Evolutionary conservation across 2,888 invertebrate species (phyloP).

Genomic region (Helleia helle): DNA sequence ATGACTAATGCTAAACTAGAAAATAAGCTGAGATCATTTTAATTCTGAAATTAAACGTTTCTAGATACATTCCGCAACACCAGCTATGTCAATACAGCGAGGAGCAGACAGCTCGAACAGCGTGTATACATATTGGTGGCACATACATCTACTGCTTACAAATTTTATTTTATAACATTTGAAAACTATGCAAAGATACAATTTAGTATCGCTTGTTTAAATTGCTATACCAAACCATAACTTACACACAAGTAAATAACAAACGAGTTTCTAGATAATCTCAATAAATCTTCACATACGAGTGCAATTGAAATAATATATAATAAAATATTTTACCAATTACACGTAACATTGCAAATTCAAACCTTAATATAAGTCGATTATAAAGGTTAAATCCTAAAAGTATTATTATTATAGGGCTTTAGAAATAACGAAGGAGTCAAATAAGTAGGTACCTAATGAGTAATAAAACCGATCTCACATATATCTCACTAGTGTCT

Average conservation of each 20-base stretch:
- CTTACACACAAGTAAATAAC: neutral
- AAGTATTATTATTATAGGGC: neutral
- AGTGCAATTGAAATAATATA: neutral
- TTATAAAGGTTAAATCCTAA: neutral
- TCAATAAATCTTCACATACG: neutral
- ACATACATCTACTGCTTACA: neutral
- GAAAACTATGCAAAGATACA: neutral
- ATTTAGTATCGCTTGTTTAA: neutral
- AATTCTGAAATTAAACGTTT: neutral
- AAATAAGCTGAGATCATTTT: neutral
- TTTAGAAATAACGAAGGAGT: neutral
- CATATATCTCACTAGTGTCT: conserved; percentile 64
- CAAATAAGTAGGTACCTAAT: neutral
- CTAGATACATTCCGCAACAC: neutral
- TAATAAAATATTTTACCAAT: neutral
- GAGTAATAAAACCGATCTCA: conserved; percentile 13
- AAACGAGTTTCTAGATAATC: neutral
- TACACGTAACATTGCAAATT: neutral
- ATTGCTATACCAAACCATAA: neutral
- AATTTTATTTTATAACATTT: neutral
- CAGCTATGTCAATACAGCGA: neutral
- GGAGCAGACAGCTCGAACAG: neutral
- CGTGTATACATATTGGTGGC: neutral
- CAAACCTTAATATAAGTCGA: neutral
- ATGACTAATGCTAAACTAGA: neutral